Evolutionary conservation across 2,797 vertebrate species (phyloP), one percentile per base, ranked within the genome.

Genomic region (Avahi laniger): DNA sequence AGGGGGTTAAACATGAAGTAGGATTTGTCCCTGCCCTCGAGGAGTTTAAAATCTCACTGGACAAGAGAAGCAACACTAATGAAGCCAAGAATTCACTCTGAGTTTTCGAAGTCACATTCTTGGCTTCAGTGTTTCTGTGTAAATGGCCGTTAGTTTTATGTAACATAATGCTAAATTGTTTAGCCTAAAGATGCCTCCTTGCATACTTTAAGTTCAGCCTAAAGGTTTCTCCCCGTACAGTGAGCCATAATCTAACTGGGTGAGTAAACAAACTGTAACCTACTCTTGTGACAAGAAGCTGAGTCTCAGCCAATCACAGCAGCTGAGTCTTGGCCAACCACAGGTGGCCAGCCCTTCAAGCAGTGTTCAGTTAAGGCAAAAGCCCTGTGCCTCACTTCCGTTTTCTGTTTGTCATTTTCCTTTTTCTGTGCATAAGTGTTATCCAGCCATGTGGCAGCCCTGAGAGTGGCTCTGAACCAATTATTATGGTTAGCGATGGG

Each of bases 1-100:
- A 35, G 69, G 46, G 59, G 85, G 59, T 79, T 57, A 48, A 65
- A 91, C 57, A 48, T 67, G 78, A 80, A 88, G 38, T 26, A 83
- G 63, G 79, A 72, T 95, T 96, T 67, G 54, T 89, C 54, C 78
- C 70, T 95, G 79, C 43, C 93, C 81, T 95, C 50, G 57, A 94
- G 72, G 88, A 89, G 91, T 95, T 97, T 95, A 76, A 97, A 92
- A 93, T 96, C 86, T 92, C 92, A 94, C 50, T 70, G 87, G 79
- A 61, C 15, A 72, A 89, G 89, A 93, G 54, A 90, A 67, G 35
- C 43, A 87, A 86, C 30, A 11, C 41, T 73, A 59, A 83, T 63
- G 63, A 94, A 93, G 43, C 69, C 65, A 92, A 80, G 69, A 94
- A 90, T 94, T 97, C n/a, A 83, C 57, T 90, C 43, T 80, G 73